Conservation (phyloP, 2,113 vertebrate species). For the Pygoscelis antarcticus region DNA sequence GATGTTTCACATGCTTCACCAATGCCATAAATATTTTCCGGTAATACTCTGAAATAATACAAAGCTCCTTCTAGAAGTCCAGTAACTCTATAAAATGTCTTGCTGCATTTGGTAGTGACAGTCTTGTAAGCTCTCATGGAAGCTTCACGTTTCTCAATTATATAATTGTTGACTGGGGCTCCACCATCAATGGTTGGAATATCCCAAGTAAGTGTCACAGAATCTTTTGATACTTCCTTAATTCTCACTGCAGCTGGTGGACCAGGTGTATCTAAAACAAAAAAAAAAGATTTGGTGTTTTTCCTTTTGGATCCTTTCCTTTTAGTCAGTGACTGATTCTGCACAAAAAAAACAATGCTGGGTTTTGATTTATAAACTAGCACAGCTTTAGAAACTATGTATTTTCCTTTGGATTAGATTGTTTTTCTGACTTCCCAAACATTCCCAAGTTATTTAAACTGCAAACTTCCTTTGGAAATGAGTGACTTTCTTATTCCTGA, state of each 20-base stretch:
- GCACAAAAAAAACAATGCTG: neutral
- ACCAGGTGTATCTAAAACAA: slow-evolving; percentile 89
- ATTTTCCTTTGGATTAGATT: neutral
- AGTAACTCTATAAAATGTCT: slow-evolving; percentile 90
- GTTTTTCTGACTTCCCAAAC: neutral
- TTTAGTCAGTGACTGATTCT: neutral
- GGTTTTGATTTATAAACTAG: neutral
- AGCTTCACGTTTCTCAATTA: slow-evolving; percentile 95
- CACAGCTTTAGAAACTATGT: neutral
- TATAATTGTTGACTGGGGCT: slow-evolving; percentile 93
- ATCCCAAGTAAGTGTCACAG: slow-evolving; percentile 92
- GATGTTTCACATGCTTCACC: slow-evolving; percentile 91
- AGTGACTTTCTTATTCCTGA: neutral
- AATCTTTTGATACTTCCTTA: slow-evolving; percentile 91
- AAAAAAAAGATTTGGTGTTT: neutral
- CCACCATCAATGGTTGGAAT: slow-evolving; percentile 91
- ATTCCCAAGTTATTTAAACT: neutral
- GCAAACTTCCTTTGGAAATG: neutral
- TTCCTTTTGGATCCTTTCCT: neutral
- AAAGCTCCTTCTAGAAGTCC: slow-evolving; percentile 90
- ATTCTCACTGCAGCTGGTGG: slow-evolving; percentile 88
- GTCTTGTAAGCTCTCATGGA: slow-evolving; percentile 98
- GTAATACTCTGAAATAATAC: slow-evolving; percentile 95
- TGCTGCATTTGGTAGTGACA: slow-evolving; percentile 92
- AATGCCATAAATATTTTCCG: slow-evolving; percentile 96